Evolutionary conservation across 2,113 vertebrate genomes (phyloP).

Genomic region (Chloebia gouldiae): DNA sequence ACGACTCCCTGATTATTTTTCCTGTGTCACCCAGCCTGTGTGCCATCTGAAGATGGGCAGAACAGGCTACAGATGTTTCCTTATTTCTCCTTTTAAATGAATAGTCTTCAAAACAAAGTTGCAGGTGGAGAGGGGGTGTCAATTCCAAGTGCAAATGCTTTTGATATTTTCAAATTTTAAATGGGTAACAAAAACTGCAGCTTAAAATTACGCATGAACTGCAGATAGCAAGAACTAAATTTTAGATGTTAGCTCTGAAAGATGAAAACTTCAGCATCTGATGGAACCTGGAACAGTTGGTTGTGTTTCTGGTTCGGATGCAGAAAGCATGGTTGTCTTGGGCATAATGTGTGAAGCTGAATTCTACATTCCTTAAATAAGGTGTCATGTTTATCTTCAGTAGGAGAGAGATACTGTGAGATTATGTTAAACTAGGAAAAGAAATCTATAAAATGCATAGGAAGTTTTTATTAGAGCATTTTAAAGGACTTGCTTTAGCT

Average conservation of each 20-base stretch:
- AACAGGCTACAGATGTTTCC: neutral
- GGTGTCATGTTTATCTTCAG: neutral
- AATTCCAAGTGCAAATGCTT: neutral
- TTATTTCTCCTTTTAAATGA: neutral
- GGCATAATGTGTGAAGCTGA: neutral
- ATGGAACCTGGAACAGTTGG: neutral
- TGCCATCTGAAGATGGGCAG: neutral
- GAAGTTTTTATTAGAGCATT: neutral
- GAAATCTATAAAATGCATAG: neutral
- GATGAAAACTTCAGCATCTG: fast-evolving
- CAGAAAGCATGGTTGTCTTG: neutral
- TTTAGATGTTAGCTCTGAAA: neutral
- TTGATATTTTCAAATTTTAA: neutral
- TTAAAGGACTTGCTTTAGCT: neutral
- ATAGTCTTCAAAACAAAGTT: neutral
- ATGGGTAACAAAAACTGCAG: neutral
- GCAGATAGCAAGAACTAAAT: neutral
- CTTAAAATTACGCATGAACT: neutral
- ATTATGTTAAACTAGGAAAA: neutral
- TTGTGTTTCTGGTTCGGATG: fast-evolving
- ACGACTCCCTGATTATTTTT: neutral
- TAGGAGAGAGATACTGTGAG: neutral
- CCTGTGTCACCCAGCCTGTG: neutral
- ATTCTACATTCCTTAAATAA: neutral
- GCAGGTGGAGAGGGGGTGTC: neutral